Base-by-base conservation (phyloP, 2,113 vertebrate genomes). In the Hypanus sabinus region DNA sequence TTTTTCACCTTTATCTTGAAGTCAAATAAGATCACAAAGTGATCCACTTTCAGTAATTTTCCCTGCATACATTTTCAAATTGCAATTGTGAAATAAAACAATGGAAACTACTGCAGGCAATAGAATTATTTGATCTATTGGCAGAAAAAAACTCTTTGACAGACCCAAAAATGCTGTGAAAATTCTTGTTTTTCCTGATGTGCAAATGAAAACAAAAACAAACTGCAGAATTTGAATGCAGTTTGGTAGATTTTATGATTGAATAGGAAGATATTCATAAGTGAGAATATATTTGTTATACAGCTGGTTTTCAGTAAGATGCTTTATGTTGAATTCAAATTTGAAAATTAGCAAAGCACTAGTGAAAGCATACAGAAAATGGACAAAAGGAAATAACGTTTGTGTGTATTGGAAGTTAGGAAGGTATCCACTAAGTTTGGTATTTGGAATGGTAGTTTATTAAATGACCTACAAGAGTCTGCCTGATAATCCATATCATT, bases 21-120 rank as follows among this genome's bases (percentile, higher is more conserved):
- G 87, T 33, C 22, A 90, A 90, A 33, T 65, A 90, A 46, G 62
- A 65, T 93, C 36, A 73, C 90, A 73, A 93, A 93, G 73, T 73
- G 10, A 55, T 46, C 68, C 38, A 46, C 90, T 55, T 38, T 30
- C 36, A 73, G 38, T 9, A 73, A 30, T 73, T 46, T 36, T 93
- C 73, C 36, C 68, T 20, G 20, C 36, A 46, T 73, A 93, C 22
- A 36, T 68, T 10, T 46, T 68, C 36, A 93, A 70, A 93, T 22
- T 46, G 20, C 62, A 46, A 71, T 73, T 93, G 18, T 10, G 36
- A 93, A 71, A 93, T 38, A 73, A 73, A 71, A 10, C 90, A 93
- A 73, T 93, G 20, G 36, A 73, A 36, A n/a, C 73, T 33, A 68
- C 16, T 71, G 36, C 33, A 65, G 30, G 85, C 85, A 65, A 65